Evolutionary conservation across 2,888 invertebrate species (phyloP).

Genomic region (Drosophila setosimentum): DNA sequence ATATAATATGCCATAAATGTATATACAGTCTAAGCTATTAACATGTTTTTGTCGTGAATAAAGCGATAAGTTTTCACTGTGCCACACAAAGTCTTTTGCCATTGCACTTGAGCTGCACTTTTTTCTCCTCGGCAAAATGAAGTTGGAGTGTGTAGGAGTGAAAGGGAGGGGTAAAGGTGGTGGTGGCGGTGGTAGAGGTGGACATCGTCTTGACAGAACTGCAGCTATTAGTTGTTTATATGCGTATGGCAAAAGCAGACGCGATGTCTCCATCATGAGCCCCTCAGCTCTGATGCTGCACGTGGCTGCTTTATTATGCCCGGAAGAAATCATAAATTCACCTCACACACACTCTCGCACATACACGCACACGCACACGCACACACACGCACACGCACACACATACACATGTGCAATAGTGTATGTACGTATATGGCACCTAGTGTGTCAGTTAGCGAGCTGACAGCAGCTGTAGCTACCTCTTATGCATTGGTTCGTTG

Average conservation of each 20-base stretch:
- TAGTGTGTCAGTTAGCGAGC: conserved; percentile 37
- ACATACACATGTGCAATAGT: conserved; percentile 18
- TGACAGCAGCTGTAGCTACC: conserved; percentile 53
- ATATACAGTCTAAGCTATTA: neutral
- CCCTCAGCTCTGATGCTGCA: conserved; percentile 32
- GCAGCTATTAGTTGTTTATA: conserved; percentile 70
- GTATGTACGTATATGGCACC: conserved; percentile 9
- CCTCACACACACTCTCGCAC: conserved; percentile 62
- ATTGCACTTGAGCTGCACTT: conserved; percentile 59
- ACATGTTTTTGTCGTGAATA: neutral
- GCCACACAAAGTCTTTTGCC: conserved; percentile 15
- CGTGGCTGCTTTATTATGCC: conserved; percentile 73
- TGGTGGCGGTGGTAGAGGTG: neutral
- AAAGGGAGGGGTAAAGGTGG: neutral
- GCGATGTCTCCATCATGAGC: conserved; percentile 9
- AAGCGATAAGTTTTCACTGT: conserved; percentile 2
- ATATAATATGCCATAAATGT: neutral
- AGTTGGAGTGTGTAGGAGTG: conserved; percentile 33
- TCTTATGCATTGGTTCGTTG: conserved; percentile 33
- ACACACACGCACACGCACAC: conserved; percentile 29
- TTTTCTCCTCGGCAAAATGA: conserved; percentile 41
- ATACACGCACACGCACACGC: conserved; percentile 58
- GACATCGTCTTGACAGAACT: conserved; percentile 64
- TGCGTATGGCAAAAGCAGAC: conserved; percentile 62
- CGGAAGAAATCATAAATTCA: conserved; percentile 78